Evolutionary conservation across 2,888 invertebrate genomes (phyloP), one percentile per base, ranked within the genome.

Genomic region (Chloroclystis v-ata): DNA sequence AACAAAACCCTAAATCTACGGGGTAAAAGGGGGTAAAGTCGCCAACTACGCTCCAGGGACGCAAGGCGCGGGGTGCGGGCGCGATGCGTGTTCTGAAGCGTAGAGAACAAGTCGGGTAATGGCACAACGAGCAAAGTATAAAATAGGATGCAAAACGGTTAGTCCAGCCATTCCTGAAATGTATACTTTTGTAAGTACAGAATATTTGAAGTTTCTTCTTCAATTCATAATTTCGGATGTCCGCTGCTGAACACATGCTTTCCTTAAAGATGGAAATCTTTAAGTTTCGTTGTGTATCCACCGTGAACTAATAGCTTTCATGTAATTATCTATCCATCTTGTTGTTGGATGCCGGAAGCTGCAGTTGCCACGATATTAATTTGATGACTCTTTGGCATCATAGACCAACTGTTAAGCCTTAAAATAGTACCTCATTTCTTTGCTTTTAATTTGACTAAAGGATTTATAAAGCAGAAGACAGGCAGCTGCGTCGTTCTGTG

Each of bases 151-250:
- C 69, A 71, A 76, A 72, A 61, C 63, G 59, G 75, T 82, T 86
- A 86, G 79, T 85, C 82, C 68, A 82, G 75, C 86, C 85, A 86
- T 50, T 82, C 85, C 86, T 87, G 84, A 56, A 84, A 84, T 54
- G 29, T 13, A 47, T 16, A 52, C 14, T 42, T 28, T 30, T 9
- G 20, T 44, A 44, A 40, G 20, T 20, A 20, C 5, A 20, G 20
- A 20, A 20, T 20, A 4, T 20, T 20, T 20, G 20, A 20, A 20
- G 5, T 20, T 20, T 4, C 5, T 4, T 20, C 20, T 4, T 20
- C 5, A 5, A 20, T 4, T 20, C 5, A 20, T 20, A 20, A 20
- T 20, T 5, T 20, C 2, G 5, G 26, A 26, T 26, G 7, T 26
- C 26, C 26, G 8, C 26, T 26, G 9, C 8, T 6, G 26, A 8